Evolutionary conservation across 2,113 vertebrate genomes (phyloP), one percentile per base, ranked within the genome.

Genomic region (Macheiramphus alcinus): DNA sequence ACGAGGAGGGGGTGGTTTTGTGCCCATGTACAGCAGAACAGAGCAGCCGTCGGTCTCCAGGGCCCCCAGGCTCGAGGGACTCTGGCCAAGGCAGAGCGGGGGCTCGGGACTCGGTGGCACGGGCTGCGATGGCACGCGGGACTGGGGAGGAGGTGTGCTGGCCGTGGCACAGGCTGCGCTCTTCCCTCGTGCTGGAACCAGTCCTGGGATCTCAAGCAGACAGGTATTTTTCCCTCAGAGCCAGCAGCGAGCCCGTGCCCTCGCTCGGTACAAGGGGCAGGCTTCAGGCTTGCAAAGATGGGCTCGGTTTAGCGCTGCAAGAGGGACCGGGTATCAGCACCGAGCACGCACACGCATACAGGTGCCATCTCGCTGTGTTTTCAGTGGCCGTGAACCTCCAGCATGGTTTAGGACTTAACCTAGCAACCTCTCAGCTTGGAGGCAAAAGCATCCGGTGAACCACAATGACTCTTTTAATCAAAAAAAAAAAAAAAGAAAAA

Each of bases 1-100:
- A 2, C 23, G 1, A 36, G 47, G 42, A 62, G 6, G 4, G 3
- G 9, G 36, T 15, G 1, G 1, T 6, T 87, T 56, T 3, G 22
- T 17, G 52, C 25, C 53, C 16, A 0, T 1, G 4, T 5, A 4
- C 15, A 6, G 18, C 1, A 23, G 22, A 25, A n/a, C 43, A 31
- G 71, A 88, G 65, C 67, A 16, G 43, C 29, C 16, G 10, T 16
- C 2, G 11, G 34, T 34, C 42, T 43, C 66, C 43, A 36, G 17
- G 45, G 21, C 34, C 40, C 45, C 45, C 71, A 40, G 40, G 31
- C 23, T 31, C 6, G 3, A 58, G 47, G 47, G 52, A 45, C 31
- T 4, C 29, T 6, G 48, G 22, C 14, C 59, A 48, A 38, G 32
- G 55, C 55, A 42, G 23, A 22, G 47, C 1, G 2, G 26, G 11